Evolutionary conservation across 2,888 invertebrate species (phyloP), one percentile per base, ranked within the genome.

Genomic region (Brachylomia viminalis): DNA sequence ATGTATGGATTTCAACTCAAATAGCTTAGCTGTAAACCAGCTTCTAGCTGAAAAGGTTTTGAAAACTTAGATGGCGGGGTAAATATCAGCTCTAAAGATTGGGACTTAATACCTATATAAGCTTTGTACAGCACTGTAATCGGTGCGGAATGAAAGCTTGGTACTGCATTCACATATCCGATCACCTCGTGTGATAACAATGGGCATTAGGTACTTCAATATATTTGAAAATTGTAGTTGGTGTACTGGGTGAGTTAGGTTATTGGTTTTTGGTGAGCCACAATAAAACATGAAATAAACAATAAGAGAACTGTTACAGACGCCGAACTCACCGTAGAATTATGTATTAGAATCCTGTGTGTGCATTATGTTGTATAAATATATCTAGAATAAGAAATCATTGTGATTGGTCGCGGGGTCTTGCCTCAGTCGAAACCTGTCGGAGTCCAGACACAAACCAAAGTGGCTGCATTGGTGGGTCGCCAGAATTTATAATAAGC

Each of bases 91-190:
- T 52, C 2, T 13, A 20, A 61, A 74, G 33, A 20, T 20, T n/a
- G 7, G 17, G 8, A 52, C 8, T 33, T 27, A 20, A 65, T 23
- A 20, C n/a, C n/a, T n/a, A n/a, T n/a, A n/a, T 20, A 49, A 74
- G 33, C 52, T 62, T 45, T 17, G 30, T 56, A 33, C 33, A 62
- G 33, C 33, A 73, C 42, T 33, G 59, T 52, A 52, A n/a, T 30
- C 30, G 17, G 27, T n/a, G 23, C 17, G 72, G 47, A 74, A 52
- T 54, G 0, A 47, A 75, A 74, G 13, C 54, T 11, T 73, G 75
- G 45, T 54, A 38, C 45, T 62, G 27, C 27, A 56, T 54, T 47
- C 27, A 38, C 27, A 52, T 73, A 75, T 75, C 54, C 52, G 54
- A 30, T 74, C 38, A 64, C 13, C 23, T 64, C 27, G 15, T 75